Conservation (phyloP, 2,113 vertebrate genomes). For the Rhinopomastus cyanomelas region DNA sequence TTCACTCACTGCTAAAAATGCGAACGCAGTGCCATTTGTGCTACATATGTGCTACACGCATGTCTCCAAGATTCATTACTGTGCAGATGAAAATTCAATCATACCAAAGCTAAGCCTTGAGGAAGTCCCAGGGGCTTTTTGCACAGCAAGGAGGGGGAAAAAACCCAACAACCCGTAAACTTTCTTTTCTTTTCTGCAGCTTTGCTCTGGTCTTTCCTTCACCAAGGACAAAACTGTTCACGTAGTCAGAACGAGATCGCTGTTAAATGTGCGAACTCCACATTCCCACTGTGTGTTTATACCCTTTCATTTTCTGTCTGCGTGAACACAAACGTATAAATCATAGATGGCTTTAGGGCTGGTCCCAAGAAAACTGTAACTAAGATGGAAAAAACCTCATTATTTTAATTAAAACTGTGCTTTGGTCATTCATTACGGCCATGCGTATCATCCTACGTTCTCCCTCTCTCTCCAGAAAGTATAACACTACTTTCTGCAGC, state of each 20-base stretch:
- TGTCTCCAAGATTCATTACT: constrained; percentile 52
- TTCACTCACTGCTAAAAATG: constrained; percentile 5
- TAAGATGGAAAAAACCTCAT: background rate
- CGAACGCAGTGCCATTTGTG: constrained; percentile 18
- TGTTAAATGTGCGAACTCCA: background rate
- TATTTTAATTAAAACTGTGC: background rate
- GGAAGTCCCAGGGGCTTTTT: constrained; percentile 15
- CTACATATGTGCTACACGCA: constrained; percentile 37
- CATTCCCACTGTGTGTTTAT: background rate
- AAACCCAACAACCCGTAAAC: background rate
- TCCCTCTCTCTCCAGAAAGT: background rate
- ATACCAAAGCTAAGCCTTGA: constrained; percentile 52
- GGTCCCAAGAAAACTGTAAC: background rate
- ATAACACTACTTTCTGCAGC: background rate
- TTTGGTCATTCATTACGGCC: background rate
- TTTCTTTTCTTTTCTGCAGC: background rate
- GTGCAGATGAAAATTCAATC: constrained; percentile 53
- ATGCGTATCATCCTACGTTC: background rate
- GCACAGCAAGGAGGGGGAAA: background rate
- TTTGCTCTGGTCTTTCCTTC: background rate
- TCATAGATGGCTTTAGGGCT: background rate
- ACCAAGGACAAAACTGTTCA: background rate
- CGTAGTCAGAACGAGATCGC: background rate
- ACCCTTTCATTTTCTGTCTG: background rate
- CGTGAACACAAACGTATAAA: background rate